Evolutionary conservation across 2,888 invertebrate species (phyloP), one percentile per base, ranked within the genome.

Genomic region (Hirtodrosophila confusa): DNA sequence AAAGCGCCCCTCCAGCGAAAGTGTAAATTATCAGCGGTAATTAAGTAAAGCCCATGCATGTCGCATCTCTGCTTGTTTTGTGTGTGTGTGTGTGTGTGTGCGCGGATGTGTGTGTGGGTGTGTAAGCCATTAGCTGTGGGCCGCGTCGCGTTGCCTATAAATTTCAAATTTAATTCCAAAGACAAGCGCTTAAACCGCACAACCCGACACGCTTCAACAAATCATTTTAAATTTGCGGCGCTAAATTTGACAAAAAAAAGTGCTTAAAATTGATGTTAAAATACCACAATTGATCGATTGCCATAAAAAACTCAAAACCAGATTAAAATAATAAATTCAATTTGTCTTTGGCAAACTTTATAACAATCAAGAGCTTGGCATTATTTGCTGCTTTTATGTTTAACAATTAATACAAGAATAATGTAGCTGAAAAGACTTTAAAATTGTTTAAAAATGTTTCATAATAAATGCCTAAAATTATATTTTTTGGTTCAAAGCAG

Each of bases 21-120:
- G 88, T 80, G 86, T 84, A 86, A 83, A 84, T 84, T 88, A 88
- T 83, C 88, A 75, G 72, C 80, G 84, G 80, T 88, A 84, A 84
- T 84, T 88, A 84, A 83, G 73, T 80, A 69, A 78, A 79, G 60
- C 83, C 68, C 64, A 69, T 67, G 67, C 69, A 66, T 63, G 44
- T 60, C 10, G 36, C 31, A 9, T 31, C 27, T 47, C 36, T 35
- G 10, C 56, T 4, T 45, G 29, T 47, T 54, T 31, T 50, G 49
- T 40, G 36, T 62, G 33, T 39, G 17, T 50, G 36, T 12, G 27
- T 55, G 29, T 58, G 11, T 54, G n/a, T 40, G 37, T 41, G 10
- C 45, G 8, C 39, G 17, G 17, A 17, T 23, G 35, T 50, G 17
- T 33, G 58, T 33, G 10, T 43, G 33, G 40, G 53, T 57, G 63